Evolutionary conservation across 1,140 invertebrate species (phyloP).

Genomic region (Atta colombica): DNA sequence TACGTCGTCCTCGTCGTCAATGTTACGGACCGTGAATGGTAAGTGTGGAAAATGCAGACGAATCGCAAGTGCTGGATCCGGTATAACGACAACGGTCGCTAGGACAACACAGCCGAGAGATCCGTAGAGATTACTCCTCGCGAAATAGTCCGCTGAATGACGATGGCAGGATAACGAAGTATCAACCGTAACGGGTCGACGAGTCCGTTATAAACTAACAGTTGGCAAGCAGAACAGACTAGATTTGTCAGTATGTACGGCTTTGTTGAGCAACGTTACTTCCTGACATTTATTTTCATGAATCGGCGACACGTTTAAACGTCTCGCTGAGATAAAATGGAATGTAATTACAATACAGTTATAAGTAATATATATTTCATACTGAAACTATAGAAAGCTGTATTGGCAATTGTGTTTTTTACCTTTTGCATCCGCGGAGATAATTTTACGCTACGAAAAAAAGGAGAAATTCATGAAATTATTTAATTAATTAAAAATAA

Average conservation of each 20-base stretch:
- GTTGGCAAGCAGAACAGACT: constrained; percentile 31
- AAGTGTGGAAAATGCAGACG: constrained; percentile 12
- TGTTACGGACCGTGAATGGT: constrained; percentile 29
- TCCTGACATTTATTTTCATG: constrained; percentile 10
- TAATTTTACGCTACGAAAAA: neutral
- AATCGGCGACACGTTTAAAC: neutral
- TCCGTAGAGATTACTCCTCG: constrained; percentile 10
- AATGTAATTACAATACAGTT: neutral
- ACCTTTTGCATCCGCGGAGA: neutral
- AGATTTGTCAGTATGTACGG: neutral
- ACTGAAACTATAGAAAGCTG: neutral
- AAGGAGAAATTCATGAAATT: neutral
- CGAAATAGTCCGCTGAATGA: constrained; percentile 44
- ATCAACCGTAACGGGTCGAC: constrained; percentile 57
- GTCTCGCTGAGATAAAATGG: neutral
- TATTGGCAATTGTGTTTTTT: neutral
- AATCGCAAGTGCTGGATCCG: constrained; percentile 11
- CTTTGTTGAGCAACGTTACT: constrained; percentile 8
- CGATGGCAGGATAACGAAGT: constrained; percentile 42
- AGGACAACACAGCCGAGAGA: neutral
- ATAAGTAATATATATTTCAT: no score
- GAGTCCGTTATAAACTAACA: constrained; percentile 59
- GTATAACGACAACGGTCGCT: neutral
- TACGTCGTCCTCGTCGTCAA: constrained; percentile 9
- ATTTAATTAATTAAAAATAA: neutral